Base-by-base conservation (phyloP, 2,113 vertebrate genomes). In the Muntiacus reevesi region DNA sequence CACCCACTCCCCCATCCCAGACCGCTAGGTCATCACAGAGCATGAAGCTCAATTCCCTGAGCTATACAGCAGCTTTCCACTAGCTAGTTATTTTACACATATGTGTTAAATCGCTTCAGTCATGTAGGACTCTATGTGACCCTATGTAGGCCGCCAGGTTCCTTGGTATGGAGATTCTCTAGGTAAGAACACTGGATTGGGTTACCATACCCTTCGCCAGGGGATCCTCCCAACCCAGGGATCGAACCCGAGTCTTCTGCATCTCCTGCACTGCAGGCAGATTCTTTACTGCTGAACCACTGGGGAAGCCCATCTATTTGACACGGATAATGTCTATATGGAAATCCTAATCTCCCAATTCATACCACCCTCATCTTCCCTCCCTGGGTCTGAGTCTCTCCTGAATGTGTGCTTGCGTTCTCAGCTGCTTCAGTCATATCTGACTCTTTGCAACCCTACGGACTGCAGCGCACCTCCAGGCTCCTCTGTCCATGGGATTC, bases 261-360 rank as follows among this genome's bases (percentile, higher is more conserved):
- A 27, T 40, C 40, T 76, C 23, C 40, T 76, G 23, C 23, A 43
- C 23, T 27, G 71, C 5, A 43, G 71, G 40, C 23, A 27, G 71
- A 25, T 43, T 43, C 6, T 14, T 76, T 76, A 76, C 12, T 0
- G 0, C 71, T 76, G 71, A 76, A 40, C 40, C 71, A 15, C 40
- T 27, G 71, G 40, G 12, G 40, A 43, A 76, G 21, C 71, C 71
- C n/a, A 25, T 74, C 36, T 40, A 15, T 76, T 43, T 76, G 36
- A 43, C 40, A 43, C 1, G 1, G 71, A 43, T 27, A 43, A 14
- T 43, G 13, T 76, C 2, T 7, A 76, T 25, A 76, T 43, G 12
- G 14, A 40, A 14, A 4, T 76, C 36, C 40, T 76, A 76, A 76
- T 43, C 71, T 43, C 40, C 36, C 6, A 76, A 0, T 43, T 43